Conservation (phyloP, 2,888 invertebrate genomes). For the Heliconius ismenius region DNA sequence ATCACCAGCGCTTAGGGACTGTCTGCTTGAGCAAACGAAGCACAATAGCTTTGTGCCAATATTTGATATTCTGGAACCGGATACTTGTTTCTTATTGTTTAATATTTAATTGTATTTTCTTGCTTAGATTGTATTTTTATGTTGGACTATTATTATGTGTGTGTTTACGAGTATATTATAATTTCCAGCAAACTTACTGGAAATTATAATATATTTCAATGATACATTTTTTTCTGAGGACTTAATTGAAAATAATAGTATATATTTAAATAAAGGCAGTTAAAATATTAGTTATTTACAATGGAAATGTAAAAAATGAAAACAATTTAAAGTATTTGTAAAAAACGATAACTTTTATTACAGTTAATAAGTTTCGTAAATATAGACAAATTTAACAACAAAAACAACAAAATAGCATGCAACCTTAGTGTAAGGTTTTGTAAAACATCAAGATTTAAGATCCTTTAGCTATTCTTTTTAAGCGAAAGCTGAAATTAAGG, state of each 20-base stretch:
- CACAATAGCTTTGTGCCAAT: constrained; percentile 8
- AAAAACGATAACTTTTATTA: background rate
- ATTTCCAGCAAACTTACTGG: no score
- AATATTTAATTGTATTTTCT: background rate
- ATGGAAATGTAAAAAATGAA: background rate
- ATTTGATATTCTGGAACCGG: background rate
- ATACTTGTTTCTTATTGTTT: background rate
- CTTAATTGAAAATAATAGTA: no score
- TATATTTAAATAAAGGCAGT: no score
- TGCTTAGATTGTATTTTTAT: background rate
- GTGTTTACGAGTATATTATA: background rate
- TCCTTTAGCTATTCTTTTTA: constrained; percentile 6
- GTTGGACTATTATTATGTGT: background rate
- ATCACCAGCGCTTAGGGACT: constrained; percentile 5
- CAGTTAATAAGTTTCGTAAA: background rate
- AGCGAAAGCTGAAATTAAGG: constrained; percentile 17
- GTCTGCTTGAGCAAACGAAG: background rate
- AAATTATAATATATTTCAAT: no score
- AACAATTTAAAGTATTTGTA: background rate
- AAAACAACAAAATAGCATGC: background rate
- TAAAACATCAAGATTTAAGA: background rate
- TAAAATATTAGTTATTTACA: background rate
- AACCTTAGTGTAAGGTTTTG: background rate
- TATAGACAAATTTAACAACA: background rate
- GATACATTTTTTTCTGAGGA: no score